phyloP scores from a whole-genome alignment of 2,113 vertebrate genomes.

The Syngnathus scovelli region DNA sequence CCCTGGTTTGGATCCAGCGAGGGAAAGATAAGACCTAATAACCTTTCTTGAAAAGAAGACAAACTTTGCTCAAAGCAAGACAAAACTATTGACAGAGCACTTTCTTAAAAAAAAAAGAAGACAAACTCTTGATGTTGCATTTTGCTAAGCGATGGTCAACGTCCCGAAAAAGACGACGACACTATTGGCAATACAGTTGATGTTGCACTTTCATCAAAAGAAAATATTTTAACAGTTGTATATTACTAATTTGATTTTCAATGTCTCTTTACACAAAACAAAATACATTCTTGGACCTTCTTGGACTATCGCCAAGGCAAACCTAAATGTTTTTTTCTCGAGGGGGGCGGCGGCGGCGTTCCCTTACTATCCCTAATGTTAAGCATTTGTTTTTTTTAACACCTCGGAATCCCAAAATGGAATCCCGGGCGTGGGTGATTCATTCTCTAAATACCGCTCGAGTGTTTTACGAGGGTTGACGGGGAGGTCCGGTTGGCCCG shows the following conservation, averaged over 20 bases:
- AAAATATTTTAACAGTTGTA: too few species aligned
- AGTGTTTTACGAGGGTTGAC: conserved; percentile 60
- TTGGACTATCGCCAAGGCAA: background rate
- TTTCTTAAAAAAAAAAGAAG: background rate
- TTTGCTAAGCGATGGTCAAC: too few species aligned
- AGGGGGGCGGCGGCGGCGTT: background rate
- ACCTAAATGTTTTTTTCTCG: background rate
- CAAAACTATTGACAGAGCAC: too few species aligned
- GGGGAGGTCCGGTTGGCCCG: conserved; percentile 37
- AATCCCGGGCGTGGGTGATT: conserved; percentile 24
- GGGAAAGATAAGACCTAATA: background rate
- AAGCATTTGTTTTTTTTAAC: background rate
- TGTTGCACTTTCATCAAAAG: too few species aligned
- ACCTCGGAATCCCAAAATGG: background rate
- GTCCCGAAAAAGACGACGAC: background rate
- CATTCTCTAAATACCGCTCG: conserved; percentile 30
- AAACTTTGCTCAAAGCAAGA: background rate
- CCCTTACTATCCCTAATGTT: background rate
- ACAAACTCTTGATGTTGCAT: background rate
- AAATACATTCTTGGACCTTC: background rate
- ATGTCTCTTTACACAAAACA: background rate
- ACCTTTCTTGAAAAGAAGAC: background rate
- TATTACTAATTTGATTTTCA: too few species aligned
- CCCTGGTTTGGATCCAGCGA: background rate
- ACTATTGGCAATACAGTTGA: background rate